Evolutionary conservation across 2,113 vertebrate genomes (phyloP).

Genomic region (Percina caprodes): DNA sequence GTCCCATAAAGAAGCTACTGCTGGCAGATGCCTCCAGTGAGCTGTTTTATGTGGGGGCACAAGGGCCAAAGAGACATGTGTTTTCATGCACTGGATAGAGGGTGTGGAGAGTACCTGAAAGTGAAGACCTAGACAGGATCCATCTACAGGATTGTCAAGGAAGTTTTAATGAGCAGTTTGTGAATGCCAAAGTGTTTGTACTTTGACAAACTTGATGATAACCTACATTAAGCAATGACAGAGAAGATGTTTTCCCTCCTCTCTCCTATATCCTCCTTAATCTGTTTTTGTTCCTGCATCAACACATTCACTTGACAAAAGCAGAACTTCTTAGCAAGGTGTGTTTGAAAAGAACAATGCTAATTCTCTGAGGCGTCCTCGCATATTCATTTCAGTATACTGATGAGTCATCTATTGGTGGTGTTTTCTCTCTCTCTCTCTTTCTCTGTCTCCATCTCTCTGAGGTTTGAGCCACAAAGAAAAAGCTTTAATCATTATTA

Average conservation of each 20-base stretch:
- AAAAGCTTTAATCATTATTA: slow-evolving; percentile 46
- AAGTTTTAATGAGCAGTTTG: slow-evolving; percentile 56
- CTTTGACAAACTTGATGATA: slow-evolving; percentile 25
- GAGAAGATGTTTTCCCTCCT: not conserved
- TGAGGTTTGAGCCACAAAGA: slow-evolving; percentile 15
- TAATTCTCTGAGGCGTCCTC: slow-evolving; percentile 38
- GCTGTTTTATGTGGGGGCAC: slow-evolving; percentile 43
- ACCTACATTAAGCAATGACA: slow-evolving; percentile 17
- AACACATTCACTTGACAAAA: slow-evolving; percentile 23
- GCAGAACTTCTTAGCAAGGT: slow-evolving; percentile 24
- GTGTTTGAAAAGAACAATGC: slow-evolving; percentile 59
- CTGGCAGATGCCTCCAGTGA: slow-evolving; percentile 66
- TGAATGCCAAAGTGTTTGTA: slow-evolving; percentile 31
- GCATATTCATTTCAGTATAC: slow-evolving; percentile 58
- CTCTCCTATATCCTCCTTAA: not conserved
- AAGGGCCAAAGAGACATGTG: slow-evolving; percentile 57
- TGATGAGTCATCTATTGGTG: slow-evolving; percentile 63
- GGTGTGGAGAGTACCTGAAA: slow-evolving; percentile 60
- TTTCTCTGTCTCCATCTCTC: slow-evolving; percentile 5
- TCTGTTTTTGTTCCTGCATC: slow-evolving; percentile 12
- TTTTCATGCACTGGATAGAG: slow-evolving; percentile 60
- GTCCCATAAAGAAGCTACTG: slow-evolving; percentile 66
- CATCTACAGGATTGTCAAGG: slow-evolving; percentile 19
- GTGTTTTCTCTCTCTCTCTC: slow-evolving; percentile 21
- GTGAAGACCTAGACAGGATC: slow-evolving; percentile 28